phyloP scores from a whole-genome alignment of 2,797 vertebrate species.

The Carapus acus region DNA sequence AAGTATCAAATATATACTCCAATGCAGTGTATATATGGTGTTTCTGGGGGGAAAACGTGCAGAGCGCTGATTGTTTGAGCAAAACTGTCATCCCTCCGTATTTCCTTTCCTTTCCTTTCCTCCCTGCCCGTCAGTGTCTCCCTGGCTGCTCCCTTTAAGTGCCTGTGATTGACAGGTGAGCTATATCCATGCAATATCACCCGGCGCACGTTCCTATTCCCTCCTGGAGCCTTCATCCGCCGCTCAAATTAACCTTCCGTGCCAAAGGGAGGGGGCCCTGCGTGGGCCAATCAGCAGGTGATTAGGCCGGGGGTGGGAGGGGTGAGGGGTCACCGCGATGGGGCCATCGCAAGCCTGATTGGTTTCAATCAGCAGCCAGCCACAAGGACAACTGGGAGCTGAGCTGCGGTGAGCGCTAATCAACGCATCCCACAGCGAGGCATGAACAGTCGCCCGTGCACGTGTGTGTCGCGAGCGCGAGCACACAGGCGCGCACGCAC shows the following conservation, averaged over 20 bases:
- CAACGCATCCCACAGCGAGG: conserved; percentile 70
- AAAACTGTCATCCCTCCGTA: conserved; percentile 1
- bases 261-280: conserved; percentile 71
- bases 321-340: conserved; percentile 74
- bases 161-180: conserved; percentile 73
- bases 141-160: conserved; percentile 57
- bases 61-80: not conserved
- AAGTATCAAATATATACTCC: not conserved
- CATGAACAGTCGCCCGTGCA: conserved; percentile 63
- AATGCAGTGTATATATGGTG: not conserved
- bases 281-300: conserved; percentile 77
- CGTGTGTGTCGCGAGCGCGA: conserved; percentile 26
- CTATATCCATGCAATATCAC: conserved; percentile 79
- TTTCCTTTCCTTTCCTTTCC: conserved; percentile 21
- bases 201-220: conserved; percentile 76
- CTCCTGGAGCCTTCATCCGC: conserved; percentile 75
- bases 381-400: conserved; percentile 73
- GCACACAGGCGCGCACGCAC: conserved; percentile 10
- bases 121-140: conserved; percentile 53
- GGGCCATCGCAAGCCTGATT: conserved; percentile 74
- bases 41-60: conserved; percentile 6
- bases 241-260: conserved; percentile 77
- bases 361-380: conserved; percentile 72
- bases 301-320: conserved; percentile 74
- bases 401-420: conserved; percentile 67